A percentile compares a stretch with the other conserved stretches of the same genome.
phyloP scores from a whole-genome alignment of 2,797 vertebrate species.

The Chelon labrosus region DNA sequence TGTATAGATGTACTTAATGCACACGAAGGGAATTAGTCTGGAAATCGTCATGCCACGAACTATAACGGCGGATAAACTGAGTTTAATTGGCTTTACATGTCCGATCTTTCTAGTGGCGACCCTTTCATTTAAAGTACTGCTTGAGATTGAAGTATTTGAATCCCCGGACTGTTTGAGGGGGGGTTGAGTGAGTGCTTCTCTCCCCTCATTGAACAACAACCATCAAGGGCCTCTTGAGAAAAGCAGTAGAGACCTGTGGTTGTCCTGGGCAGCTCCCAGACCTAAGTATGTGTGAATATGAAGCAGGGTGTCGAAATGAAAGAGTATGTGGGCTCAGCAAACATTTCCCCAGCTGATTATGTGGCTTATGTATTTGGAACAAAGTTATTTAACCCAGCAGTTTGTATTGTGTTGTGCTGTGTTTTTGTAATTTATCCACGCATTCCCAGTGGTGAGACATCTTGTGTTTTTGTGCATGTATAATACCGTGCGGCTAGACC shows the following conservation, averaged over 20 bases:
- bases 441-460: conserved; percentile 18
- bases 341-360: conserved; percentile 46
- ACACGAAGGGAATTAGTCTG: conserved; percentile 11
- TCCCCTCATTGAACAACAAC: conserved; percentile 60
- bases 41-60: conserved; percentile 11
- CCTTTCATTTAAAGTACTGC: conserved; percentile 51
- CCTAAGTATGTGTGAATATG: conserved; percentile 50
- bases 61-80: conserved; percentile 29
- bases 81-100: conserved; percentile 44
- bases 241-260: conserved; percentile 50
- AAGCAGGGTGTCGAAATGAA: conserved; percentile 51
- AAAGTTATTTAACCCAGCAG: conserved; percentile 56
- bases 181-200: conserved; percentile 48
- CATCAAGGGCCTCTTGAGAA: conserved; percentile 68
- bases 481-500: conserved; percentile 24
- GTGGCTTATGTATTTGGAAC: conserved; percentile 44
- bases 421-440: conserved; percentile 44
- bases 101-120: conserved; percentile 44
- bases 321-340: conserved; percentile 49
- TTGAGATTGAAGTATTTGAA: conserved; percentile 63
- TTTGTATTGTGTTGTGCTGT: conserved; percentile 55
- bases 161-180: conserved; percentile 34
- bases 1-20: not conserved
- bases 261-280: conserved; percentile 62
- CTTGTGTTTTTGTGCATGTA: conserved; percentile 5